Evolutionary conservation across 2,888 invertebrate genomes (phyloP), one percentile per base, ranked within the genome.

Genomic region (Nomada hirtipes): DNA sequence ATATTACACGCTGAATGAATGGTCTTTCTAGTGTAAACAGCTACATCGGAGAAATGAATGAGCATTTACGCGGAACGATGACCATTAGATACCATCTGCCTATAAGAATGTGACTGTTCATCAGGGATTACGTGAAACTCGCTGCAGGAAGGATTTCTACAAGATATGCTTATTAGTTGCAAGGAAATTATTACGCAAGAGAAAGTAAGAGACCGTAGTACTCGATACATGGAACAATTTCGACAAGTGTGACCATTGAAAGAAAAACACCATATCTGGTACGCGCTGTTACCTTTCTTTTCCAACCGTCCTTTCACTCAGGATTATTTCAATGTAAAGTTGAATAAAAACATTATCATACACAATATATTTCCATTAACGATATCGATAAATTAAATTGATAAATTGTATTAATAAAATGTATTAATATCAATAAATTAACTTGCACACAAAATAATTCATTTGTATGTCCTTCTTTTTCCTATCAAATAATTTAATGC

Each of bases 61-160:
- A 53, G 26, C 65, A 60, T 36, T 75, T 75, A 69, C 29, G 50
- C 50, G 57, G 69, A 74, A 72, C 63, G 36, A 52, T 59, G 69
- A 64, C 52, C 59, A 65, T 26, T 65, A 61, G 47, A 59, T 50
- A 18, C 60, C 55, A n/a, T 47, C 55, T 69, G 13, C 18, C 42
- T 29, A 47, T 9, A 55, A 55, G 53, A 63, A 70, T 64, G 60
- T 59, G 69, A 65, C 47, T 70, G 53, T 26, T 73, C 65, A 57
- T 81, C 52, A 20, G 11, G 47, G 82, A 78, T 83, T 82, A 78
- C 72, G 75, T 64, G 82, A 68, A 68, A 70, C 72, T 65, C 64
- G 53, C 75, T 53, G 11, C 36, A 69, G 73, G 69, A 78, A 82
- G 71, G 60, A 69, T 75, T 53, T 59, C 29, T 29, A 44, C 57